Base-by-base conservation (phyloP, 2,888 invertebrate genomes). In the Romanomermis culicivorax region DNA sequence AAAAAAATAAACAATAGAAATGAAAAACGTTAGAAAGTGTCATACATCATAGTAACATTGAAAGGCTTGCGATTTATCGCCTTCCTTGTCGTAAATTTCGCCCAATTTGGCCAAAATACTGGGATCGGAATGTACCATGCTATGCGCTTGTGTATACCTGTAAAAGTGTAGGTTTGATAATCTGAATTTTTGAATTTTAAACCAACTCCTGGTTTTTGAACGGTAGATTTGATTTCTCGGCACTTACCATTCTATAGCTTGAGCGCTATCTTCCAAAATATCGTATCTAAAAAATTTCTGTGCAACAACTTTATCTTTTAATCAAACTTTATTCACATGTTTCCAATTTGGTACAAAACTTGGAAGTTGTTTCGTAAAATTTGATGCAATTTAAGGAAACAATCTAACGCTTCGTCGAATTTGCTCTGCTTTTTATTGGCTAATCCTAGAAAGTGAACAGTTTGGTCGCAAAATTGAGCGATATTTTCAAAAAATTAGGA, bases 1-100 rank as follows among this genome's bases (percentile, higher is more conserved):
- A 17, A 36, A 48, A 7, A 11, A 20, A 24, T 27, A 52, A 59
- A 48, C 25, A 7, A 50, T 11, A 23, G 36, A 36, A 36, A 36
- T 11, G 17, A 36, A 11, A 11, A 36, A 11, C 7, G 11, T 36
- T 36, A 36, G 11, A 36, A 36, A 36, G 23, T 45, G 11, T n/a
- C 74, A 72, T 70, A 82, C 83, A 69, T 85, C 84, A 65, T 78
- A 78, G 65, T 83, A 79, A 70, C 81, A 83, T 64, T 83, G 82
- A 71, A 82, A 82, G 0, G 87, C 85, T 68, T 84, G 84, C 63
- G 85, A 84, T 61, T 85, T 81, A 71, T 97, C 95, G 1, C 86
- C 88, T 64, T 84, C 80, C 57, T 78, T 79, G 64, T 87, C 87
- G 68, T 85, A 87, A 64, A 95, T 77, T 64, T 84, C 80, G 0